Evolutionary conservation across 92 coral and sea anemone genomes (phyloP), one percentile per base, ranked within the genome.

Genomic region (Ricordea florida): DNA sequence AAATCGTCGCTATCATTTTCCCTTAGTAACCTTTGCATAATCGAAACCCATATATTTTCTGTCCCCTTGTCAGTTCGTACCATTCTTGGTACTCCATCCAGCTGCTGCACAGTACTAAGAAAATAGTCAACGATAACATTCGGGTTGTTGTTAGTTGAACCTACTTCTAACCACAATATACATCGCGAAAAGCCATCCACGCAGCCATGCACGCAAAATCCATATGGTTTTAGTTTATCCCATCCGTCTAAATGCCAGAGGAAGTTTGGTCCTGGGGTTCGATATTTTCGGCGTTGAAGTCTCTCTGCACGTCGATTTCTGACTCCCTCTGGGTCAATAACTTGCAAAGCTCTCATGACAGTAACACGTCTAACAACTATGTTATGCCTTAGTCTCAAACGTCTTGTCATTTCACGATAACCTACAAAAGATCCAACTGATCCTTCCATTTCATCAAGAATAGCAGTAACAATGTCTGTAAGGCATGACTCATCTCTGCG

Each of bases 151-250:
- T 63, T 76, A 1, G 83, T 62, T 16, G 74, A 76, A 42, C 34
- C 41, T 15, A 17, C 74, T 20, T 63, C 83, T 27, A 76, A 60
- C 79, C 83, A 76, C 5, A 76, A n/a, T 3, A 79, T 68, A 0
- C 85, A 63, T 71, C 85, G 56, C n/a, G 72, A 79, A 59, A 55
- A 79, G 23, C 85, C 85, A 51, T 68, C 85, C 22, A 79, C 69
- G 33, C 65, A 41, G 5, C 80, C 74, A 40, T 71, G 87, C 16
- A 61, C 43, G 40, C 60, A 79, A 30, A 27, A 16, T 45, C 74
- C 73, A 36, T 47, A 76, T 0, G 83, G 65, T 13, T 50, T 56
- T 2, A 76, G 74, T n/a, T 76, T 76, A 34, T 63, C 74, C 83
- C 74, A 76, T 6, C 85, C 85, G 46, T 68, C 85, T 6, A 79